Base-by-base conservation (phyloP, 2,797 vertebrate species). In the Pseudochromis fuscus region DNA sequence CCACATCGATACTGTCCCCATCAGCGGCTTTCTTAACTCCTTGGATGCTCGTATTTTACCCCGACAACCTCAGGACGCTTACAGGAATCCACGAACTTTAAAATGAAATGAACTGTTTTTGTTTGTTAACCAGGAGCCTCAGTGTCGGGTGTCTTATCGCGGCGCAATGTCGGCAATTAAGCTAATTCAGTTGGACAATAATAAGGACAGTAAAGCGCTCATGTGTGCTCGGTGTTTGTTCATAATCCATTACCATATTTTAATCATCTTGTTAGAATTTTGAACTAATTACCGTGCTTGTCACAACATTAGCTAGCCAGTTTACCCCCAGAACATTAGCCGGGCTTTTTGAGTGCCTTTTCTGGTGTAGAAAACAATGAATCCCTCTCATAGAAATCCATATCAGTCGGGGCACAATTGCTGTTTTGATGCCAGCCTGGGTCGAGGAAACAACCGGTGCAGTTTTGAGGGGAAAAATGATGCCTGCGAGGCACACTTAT, bases 401-500 rank as follows among this genome's bases (percentile, higher is more conserved):
- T 74, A 83, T 78, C 85, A 67, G 72, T 72, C 77, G 67, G 75
- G 44, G 56, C 53, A 58, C 71, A 61, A 82, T 76, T 61, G 68
- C 51, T 78, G 81, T 85, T 87, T 75, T 78, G 75, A 83, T 73
- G 67, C 53, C 67, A 75, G 72, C 46, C 70, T 38, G 33, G 35
- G 67, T 61, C 27, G 70, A 65, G 74, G 63, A 65, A 75, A 82
- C 60, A 85, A 79, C 68, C 44, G 75, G 69, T 62, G 71, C 45
- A 13, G 56, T 67, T 84, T 69, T 53, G 42, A 69, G 75, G 46
- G 19, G 56, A 59, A 35, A 58, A 65, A 76, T 46, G 50, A 89
- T 76, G 86, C 87, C 87, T 83, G 67, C 18, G 78, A 85, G 90
- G 82, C 81, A 75, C 82, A 83, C 81, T 89, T 88, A 90, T 77